phyloP scores from a whole-genome alignment of 1,140 invertebrate species.

The Formica exsecta region DNA sequence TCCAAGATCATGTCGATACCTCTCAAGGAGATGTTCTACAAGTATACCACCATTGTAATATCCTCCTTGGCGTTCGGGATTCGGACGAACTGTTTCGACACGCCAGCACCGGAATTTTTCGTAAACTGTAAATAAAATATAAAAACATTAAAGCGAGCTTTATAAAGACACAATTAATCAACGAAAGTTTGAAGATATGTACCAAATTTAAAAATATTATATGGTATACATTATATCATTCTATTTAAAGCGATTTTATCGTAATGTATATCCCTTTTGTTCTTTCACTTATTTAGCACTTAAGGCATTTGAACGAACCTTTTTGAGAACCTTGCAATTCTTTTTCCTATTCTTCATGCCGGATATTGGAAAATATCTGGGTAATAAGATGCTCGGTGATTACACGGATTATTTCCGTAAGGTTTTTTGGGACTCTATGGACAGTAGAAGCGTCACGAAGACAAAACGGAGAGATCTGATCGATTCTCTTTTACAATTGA shows the following conservation, averaged over 20 bases:
- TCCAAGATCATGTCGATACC: slow-evolving; percentile 34
- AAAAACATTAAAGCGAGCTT: background rate
- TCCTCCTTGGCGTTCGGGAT: slow-evolving; percentile 87
- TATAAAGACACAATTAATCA: no score
- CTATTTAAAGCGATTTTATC: slow-evolving; percentile 59
- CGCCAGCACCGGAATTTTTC: slow-evolving; percentile 80
- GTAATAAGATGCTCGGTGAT: slow-evolving; percentile 8
- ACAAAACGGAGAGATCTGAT: slow-evolving; percentile 83
- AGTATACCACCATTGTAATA: slow-evolving; percentile 87
- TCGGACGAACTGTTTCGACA: slow-evolving; percentile 83
- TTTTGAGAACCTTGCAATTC: background rate
- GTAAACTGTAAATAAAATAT: slow-evolving; percentile 69
- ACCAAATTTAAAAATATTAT: background rate
- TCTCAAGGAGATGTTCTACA: slow-evolving; percentile 79
- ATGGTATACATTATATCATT: background rate
- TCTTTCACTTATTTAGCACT: slow-evolving; percentile 55
- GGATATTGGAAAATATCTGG: background rate
- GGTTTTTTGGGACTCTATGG: slow-evolving; percentile 82
- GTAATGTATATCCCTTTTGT: slow-evolving; percentile 69
- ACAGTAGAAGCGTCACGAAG: slow-evolving; percentile 77
- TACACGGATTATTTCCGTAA: slow-evolving; percentile 71
- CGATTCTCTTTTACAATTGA: slow-evolving; percentile 82
- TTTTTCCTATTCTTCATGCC: slow-evolving; percentile 56
- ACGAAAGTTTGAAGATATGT: no score
- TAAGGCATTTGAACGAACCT: background rate